Conservation (phyloP, 1,140 invertebrate species). For the Heliconius congener region DNA sequence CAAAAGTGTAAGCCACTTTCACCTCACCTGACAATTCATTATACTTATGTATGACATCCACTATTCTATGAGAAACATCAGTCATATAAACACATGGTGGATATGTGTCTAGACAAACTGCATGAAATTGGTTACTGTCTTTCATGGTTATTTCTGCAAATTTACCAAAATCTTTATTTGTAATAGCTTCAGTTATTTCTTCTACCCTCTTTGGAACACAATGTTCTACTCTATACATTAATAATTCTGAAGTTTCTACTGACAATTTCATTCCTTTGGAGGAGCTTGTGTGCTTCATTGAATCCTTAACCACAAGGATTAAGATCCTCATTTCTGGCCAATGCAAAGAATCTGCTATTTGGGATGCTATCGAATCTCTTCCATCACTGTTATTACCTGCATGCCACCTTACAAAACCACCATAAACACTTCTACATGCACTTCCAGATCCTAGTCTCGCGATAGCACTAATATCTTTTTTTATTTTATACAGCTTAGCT, state of each 20-base stretch:
- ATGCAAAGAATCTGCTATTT: slow-evolving; percentile 87
- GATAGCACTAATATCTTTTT: slow-evolving; percentile 91
- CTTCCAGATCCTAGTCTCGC: slow-evolving; percentile 96
- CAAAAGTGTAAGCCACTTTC: slow-evolving; percentile 96
- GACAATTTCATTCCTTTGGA: slow-evolving; percentile 94
- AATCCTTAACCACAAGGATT: slow-evolving; percentile 94
- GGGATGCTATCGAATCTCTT: slow-evolving; percentile 91
- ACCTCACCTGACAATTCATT: slow-evolving; percentile 85
- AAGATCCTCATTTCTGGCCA: slow-evolving; percentile 96
- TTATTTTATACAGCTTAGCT: slow-evolving; percentile 88
- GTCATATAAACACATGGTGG: slow-evolving; percentile 97
- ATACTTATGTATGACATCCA: slow-evolving; percentile 91
- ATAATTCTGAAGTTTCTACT: slow-evolving; percentile 91
- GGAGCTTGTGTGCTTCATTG: slow-evolving; percentile 93
- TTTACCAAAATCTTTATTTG: slow-evolving; percentile 89
- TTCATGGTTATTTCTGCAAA: slow-evolving; percentile 98
- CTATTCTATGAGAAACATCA: slow-evolving; percentile 90
- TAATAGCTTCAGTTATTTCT: slow-evolving; percentile 90
- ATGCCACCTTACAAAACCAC: slow-evolving; percentile 96
- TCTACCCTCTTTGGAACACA: slow-evolving; percentile 88
- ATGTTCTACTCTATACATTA: slow-evolving; percentile 87
- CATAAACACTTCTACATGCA: slow-evolving; percentile 96
- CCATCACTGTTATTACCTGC: slow-evolving; percentile 87
- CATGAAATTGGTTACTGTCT: slow-evolving; percentile 99
- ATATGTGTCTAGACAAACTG: slow-evolving; percentile 95